Conservation (phyloP, 2,888 invertebrate genomes). For the Thecocarcelia acutangulata region DNA sequence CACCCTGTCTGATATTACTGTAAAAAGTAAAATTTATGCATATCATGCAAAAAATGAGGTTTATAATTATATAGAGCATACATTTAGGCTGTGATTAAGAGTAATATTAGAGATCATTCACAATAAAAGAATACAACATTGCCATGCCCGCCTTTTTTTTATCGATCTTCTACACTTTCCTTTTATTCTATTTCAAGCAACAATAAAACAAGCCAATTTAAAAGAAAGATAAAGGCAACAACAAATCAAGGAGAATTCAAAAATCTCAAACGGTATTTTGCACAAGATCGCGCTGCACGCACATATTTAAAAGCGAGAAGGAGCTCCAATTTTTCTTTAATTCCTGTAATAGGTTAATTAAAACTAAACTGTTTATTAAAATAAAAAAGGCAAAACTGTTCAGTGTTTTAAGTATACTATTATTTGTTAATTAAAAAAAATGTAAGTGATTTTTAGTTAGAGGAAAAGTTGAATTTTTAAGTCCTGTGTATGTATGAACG, state of each 20-base stretch:
- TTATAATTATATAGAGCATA: not conserved
- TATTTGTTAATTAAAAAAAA: too few species aligned
- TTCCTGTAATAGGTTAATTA: not conserved
- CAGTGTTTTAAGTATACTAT: too few species aligned
- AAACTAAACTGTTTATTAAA: too few species aligned
- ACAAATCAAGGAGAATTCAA: slow-evolving; percentile 34
- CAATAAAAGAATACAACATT: slow-evolving; percentile 53
- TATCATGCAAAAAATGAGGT: too few species aligned
- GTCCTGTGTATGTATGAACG: too few species aligned
- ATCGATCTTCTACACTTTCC: too few species aligned
- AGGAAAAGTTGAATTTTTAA: too few species aligned
- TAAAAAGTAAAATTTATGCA: too few species aligned
- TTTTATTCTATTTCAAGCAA: slow-evolving; percentile 17
- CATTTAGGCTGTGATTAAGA: not conserved
- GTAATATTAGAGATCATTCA: slow-evolving; percentile 15
- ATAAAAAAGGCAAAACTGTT: not conserved
- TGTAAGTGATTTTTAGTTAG: too few species aligned
- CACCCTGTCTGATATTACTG: too few species aligned
- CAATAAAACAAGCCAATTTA: slow-evolving; percentile 40
- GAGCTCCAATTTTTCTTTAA: slow-evolving; percentile 2
- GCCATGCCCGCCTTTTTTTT: slow-evolving; percentile 25
- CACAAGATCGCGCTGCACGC: slow-evolving; percentile 45
- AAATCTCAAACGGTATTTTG: slow-evolving; percentile 67
- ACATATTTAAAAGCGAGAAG: not conserved
- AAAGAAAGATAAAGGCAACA: slow-evolving; percentile 32